Evolutionary conservation across 2,797 vertebrate species (phyloP).

Genomic region (Thunnus albacares): DNA sequence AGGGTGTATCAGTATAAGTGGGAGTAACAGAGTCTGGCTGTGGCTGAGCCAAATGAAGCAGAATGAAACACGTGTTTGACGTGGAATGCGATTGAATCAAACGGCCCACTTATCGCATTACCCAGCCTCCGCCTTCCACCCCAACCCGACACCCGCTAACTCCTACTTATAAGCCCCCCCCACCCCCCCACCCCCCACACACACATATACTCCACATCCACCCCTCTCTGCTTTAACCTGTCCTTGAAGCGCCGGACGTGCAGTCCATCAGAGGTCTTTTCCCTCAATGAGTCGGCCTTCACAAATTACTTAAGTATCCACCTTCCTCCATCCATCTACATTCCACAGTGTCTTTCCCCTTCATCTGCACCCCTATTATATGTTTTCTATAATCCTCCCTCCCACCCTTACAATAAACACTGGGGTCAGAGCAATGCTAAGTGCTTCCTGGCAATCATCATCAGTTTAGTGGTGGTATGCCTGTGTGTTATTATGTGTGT

Average conservation of each 20-base stretch:
- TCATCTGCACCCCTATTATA: slow-evolving; percentile 48
- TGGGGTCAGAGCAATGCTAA: slow-evolving; percentile 77
- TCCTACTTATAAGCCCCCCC: slow-evolving; percentile 18
- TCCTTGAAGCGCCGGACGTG: slow-evolving; percentile 71
- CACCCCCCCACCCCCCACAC: background rate
- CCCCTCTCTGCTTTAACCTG: slow-evolving; percentile 43
- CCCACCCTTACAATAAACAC: slow-evolving; percentile 65
- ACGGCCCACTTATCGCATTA: slow-evolving; percentile 76
- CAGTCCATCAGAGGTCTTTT: slow-evolving; percentile 72
- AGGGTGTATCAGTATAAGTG: slow-evolving; percentile 29
- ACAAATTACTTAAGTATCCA: slow-evolving; percentile 71
- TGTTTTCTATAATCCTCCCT: slow-evolving; percentile 55
- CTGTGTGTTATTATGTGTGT: slow-evolving; percentile 39
- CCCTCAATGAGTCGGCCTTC: slow-evolving; percentile 63
- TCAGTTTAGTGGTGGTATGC: slow-evolving; percentile 34
- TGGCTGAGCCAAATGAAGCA: slow-evolving; percentile 65
- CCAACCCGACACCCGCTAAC: background rate
- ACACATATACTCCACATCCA: slow-evolving; percentile 15
- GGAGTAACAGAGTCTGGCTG: slow-evolving; percentile 41
- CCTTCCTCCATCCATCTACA: slow-evolving; percentile 41
- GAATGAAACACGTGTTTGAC: slow-evolving; percentile 72
- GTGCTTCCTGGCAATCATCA: slow-evolving; percentile 78
- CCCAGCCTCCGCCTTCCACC: background rate
- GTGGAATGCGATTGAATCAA: slow-evolving; percentile 70
- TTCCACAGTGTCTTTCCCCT: slow-evolving; percentile 40